Conservation (phyloP, 2,797 vertebrate species). For the Oceanodroma leucorhoa region DNA sequence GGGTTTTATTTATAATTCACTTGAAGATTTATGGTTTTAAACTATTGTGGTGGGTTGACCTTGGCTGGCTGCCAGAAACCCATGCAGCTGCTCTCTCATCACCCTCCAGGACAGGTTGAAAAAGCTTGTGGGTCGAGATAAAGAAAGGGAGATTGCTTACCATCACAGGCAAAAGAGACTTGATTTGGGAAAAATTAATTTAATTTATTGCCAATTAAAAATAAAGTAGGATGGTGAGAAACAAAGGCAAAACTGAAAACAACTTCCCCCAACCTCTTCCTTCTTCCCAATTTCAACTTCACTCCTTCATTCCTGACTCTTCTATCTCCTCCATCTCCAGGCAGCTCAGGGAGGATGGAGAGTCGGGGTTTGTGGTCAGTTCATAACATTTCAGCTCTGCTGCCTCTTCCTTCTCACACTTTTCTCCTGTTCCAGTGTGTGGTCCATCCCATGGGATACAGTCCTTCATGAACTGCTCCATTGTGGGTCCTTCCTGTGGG, state of each 20-base stretch:
- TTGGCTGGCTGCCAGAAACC: neutral
- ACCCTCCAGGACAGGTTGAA: neutral
- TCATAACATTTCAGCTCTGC: accelerated
- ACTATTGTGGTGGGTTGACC: neutral
- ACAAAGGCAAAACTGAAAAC: neutral
- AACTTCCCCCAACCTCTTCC: accelerated
- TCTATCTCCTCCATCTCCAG: neutral
- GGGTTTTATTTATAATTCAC: neutral
- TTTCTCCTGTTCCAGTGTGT: accelerated
- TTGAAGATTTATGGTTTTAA: neutral
- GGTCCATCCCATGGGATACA: neutral
- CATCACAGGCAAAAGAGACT: neutral
- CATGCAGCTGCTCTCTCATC: neutral
- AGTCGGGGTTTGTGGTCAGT: accelerated
- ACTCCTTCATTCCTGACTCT: neutral
- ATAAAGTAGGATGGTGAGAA: neutral
- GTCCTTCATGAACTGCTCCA: neutral
- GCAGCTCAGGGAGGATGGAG: neutral
- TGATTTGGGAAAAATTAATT: neutral
- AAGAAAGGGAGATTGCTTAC: neutral
- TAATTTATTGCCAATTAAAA: neutral
- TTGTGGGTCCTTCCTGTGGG: accelerated
- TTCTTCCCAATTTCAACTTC: neutral
- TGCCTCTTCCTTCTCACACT: neutral
- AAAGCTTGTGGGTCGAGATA: neutral